Conservation (phyloP, 2,888 invertebrate species). For the Chesias legatella region DNA sequence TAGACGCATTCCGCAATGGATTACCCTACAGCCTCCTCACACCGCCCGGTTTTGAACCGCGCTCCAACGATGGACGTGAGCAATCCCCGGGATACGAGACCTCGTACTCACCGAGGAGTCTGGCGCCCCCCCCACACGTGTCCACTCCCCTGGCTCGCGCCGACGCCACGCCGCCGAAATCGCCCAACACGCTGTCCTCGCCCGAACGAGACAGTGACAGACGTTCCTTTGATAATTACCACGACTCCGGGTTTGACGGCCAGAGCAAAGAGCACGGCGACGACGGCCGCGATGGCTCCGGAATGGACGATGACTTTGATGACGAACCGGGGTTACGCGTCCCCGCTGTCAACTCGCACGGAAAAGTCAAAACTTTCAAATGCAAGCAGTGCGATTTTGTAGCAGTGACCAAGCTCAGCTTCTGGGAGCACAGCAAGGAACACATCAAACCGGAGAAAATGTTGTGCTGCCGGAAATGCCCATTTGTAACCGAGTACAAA, state of each 20-base stretch:
- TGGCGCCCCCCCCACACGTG: slow-evolving; percentile 56
- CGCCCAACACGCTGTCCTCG: slow-evolving; percentile 59
- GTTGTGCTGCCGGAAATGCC: slow-evolving; percentile 94
- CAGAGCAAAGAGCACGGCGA: slow-evolving; percentile 54
- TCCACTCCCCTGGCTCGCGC: slow-evolving; percentile 60
- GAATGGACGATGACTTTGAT: slow-evolving; percentile 70
- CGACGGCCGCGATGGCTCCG: slow-evolving; percentile 73
- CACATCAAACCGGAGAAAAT: slow-evolving; percentile 97
- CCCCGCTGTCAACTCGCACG: slow-evolving; percentile 87
- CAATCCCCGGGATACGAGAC: slow-evolving; percentile 56
- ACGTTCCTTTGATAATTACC: slow-evolving; percentile 63
- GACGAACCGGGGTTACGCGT: slow-evolving; percentile 82
- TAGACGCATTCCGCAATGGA: slow-evolving; percentile 64
- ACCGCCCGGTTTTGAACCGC: slow-evolving; percentile 78
- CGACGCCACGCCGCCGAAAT: slow-evolving; percentile 71
- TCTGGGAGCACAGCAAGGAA: slow-evolving; percentile 94
- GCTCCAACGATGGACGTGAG: slow-evolving; percentile 54
- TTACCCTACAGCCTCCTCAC: slow-evolving; percentile 82
- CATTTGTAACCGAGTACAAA: slow-evolving; percentile 99
- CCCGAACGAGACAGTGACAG: slow-evolving; percentile 56
- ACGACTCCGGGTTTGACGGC: slow-evolving; percentile 76
- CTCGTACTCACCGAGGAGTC: slow-evolving; percentile 56
- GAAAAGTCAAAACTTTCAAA: slow-evolving; percentile 92
- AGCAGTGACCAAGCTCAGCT: slow-evolving; percentile 92
- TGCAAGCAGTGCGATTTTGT: slow-evolving; percentile 96